Conservation (phyloP, 1,140 invertebrate species). For the Ganaspis sp. region DNA sequence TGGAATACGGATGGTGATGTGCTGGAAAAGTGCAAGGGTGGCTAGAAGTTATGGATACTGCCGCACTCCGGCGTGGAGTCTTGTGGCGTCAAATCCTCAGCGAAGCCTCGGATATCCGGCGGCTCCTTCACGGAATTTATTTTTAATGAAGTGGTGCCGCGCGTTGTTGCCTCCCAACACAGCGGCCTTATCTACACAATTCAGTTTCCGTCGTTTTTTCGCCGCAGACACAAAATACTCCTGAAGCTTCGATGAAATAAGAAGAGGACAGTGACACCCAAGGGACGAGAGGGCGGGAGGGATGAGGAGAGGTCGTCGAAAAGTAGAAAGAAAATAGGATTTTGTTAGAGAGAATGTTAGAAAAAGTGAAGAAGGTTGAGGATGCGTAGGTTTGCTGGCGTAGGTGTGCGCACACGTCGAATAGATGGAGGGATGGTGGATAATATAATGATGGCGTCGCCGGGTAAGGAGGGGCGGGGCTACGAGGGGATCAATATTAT, state of each 20-base stretch:
- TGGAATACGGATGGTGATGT: conserved; percentile 26
- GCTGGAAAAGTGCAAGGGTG: conserved; percentile 35
- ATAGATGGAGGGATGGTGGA: conserved; percentile 74
- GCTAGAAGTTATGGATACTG: conserved; percentile 64
- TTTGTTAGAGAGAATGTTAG: conserved; percentile 34
- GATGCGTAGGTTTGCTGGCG: conserved; percentile 6
- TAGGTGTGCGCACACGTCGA: conserved; percentile 60
- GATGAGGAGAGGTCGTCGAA: background rate
- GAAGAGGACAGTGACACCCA: conserved; percentile 33
- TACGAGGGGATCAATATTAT: conserved; percentile 77
- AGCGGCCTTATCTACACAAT: background rate
- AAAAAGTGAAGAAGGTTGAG: conserved; percentile 25
- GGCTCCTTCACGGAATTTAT: conserved; percentile 53
- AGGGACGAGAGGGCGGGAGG: conserved; percentile 12
- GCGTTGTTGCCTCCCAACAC: background rate
- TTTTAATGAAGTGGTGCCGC: conserved; percentile 32
- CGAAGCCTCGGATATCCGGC: conserved; percentile 68
- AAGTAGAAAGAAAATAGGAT: conserved; percentile 31
- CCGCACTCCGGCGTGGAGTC: conserved; percentile 45
- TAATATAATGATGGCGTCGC: conserved; percentile 78
- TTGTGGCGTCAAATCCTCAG: conserved; percentile 47
- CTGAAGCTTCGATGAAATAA: conserved; percentile 42
- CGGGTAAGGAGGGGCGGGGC: conserved; percentile 74
- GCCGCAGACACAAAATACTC: conserved; percentile 30
- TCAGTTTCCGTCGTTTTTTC: conserved; percentile 1